phyloP scores from a whole-genome alignment of 2,888 invertebrate species.

The Phoenoteleia sp. region DNA sequence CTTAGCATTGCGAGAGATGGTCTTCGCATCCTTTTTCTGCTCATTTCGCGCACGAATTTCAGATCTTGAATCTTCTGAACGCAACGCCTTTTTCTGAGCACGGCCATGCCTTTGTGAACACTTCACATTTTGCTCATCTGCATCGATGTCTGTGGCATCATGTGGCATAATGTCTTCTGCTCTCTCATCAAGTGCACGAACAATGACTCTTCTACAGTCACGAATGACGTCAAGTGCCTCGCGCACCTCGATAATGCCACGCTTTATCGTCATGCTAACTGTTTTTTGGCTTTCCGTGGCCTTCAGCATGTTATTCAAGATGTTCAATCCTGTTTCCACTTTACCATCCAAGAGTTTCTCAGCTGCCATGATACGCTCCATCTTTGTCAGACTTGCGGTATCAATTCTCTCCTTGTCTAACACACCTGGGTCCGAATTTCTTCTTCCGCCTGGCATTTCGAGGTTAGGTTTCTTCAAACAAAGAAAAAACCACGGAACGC shows the following conservation, averaged over 20 bases:
- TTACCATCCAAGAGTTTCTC: background rate
- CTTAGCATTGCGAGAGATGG: background rate
- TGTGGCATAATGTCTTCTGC: background rate
- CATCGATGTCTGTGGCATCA: background rate
- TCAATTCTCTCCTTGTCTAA: background rate
- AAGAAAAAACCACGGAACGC: too few relatives aligned
- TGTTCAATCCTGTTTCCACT: background rate
- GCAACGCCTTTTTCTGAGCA: too few relatives aligned
- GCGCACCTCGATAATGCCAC: background rate
- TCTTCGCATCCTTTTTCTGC: background rate
- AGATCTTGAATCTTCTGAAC: background rate
- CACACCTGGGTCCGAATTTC: too few relatives aligned
- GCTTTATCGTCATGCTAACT: background rate
- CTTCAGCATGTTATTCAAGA: background rate
- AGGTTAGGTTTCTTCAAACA: too few relatives aligned
- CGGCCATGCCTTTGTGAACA: too few relatives aligned
- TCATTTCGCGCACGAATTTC: background rate
- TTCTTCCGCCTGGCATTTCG: too few relatives aligned
- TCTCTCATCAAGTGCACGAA: background rate
- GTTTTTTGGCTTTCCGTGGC: background rate
- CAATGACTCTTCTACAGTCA: background rate
- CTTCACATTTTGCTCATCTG: background rate
- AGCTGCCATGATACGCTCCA: background rate
- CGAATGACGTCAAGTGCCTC: background rate
- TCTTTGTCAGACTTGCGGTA: background rate